Base-by-base conservation (phyloP, 2,888 invertebrate genomes). In the Diogma glabrata region DNA sequence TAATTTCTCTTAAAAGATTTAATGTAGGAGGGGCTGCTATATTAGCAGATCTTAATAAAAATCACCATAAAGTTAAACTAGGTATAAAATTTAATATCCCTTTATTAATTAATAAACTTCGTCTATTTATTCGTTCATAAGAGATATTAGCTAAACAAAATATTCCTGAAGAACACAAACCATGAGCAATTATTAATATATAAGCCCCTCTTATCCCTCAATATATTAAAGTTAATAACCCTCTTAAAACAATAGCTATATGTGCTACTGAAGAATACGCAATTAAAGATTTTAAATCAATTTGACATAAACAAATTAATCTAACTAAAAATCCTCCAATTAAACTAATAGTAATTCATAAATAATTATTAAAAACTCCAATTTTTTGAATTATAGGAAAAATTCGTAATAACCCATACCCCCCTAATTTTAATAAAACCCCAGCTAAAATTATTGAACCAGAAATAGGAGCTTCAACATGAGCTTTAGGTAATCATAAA, bases 371-470 rank as follows among this genome's bases (percentile, higher is more conserved):
- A 57, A 70, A 72, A 58, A 74, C 56, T 52, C 67, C 69, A 63
- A 75, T 60, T 57, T 63, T 60, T 50, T 71, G 64, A 61, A 77
- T 67, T 67, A 78, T 61, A 57, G 62, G 57, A 64, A 77, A 64
- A 59, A 77, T 57, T 1, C 82, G 82, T 53, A 81, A 65, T 60
- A 84, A 58, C 0, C 83, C 83, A 72, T 82, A 84, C 0, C 81
- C 80, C 0, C 84, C 84, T 70, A 84, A 74, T 64, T 85, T 84
- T 69, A 86, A 73, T 61, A 84, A 75, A 67, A 84, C 70, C 0
- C 80, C 82, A 1, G 83, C 84, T 69, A 84, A 78, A 76, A 84
- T 78, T 70, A 84, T 84, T 3, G 83, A 84, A 0, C 84, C 83
- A 3, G 78, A 74, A 56, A 84, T 73, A 4, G 84, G 82, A 51